Evolutionary conservation across 2,888 invertebrate genomes (phyloP), one percentile per base, ranked within the genome.

Genomic region (Psococerastis gibbosa): DNA sequence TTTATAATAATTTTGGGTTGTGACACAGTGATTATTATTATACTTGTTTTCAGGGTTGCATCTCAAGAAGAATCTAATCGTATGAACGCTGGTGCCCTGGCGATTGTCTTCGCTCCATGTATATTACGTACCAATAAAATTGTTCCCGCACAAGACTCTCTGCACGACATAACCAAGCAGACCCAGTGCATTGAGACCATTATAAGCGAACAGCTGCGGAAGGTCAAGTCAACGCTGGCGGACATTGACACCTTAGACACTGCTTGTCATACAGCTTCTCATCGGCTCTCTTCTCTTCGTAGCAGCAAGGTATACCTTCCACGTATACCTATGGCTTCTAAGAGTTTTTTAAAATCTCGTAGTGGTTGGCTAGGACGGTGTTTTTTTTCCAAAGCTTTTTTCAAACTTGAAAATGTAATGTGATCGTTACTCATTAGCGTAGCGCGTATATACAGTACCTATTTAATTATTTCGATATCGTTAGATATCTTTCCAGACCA

Each of bases 91-190:
- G 82, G 83, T 56, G 84, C 87, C 43, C 64, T 94, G 51, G 88
- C 92, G 43, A 89, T 92, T 52, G 88, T 94, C 50, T 94, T 92
- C 65, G 91, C 91, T 34, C 92, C 94, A 41, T 92, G 92, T 62
- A 82, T 94, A 47, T 67, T 94, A 50, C 71, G 91, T 54, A 85
- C 89, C 49, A 84, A 83, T 63, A 79, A 85, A 60, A 65, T 75
- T 49, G 73, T 88, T 52, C 87, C 87, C 35, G 92, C 91, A 43
- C 91, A 92, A 64, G 88, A 87, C 60, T 84, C 88, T 56, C 68
- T 94, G 50, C 78, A 79, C 55, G 89, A 92, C 63, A 88, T 92
- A 55, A 76, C 82, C 53, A 74, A 82, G 42, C 89, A 89, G 62
- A 89, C 88, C 42, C 71, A 77, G 64, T 87, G 88, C 61, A 79